Base-by-base conservation (phyloP, 2,888 invertebrate genomes). In the Petrolisthes manimaculis region DNA sequence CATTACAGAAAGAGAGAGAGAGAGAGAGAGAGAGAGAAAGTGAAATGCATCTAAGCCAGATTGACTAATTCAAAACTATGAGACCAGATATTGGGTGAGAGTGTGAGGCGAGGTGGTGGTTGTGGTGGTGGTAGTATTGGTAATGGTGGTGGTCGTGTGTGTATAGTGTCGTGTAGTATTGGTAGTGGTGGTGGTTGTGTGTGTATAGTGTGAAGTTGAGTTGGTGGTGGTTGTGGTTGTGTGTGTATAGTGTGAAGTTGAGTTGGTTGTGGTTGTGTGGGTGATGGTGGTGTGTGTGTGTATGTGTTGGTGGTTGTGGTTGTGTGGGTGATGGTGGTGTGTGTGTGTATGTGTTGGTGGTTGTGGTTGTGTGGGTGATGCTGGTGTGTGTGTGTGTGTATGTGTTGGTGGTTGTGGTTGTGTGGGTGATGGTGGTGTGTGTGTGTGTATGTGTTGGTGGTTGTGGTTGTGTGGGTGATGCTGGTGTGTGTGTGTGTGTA, bases 311-410 rank as follows among this genome's bases (percentile, higher is more conserved):
- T 37, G 37, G 37, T 37, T 37, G 37, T 53, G 37, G 37, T 37
- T 37, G 37, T 37, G 2, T 37, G 1, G 37, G 37, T 78, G 51
- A 8, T 53, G 51, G 78, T 78, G 78, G 21, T 21, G 37, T 37
- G 2, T 37, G 37, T 0, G 37, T 37, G 37, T n/a, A n/a, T n/a
- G 37, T 37, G 37, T 1, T 37, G 37, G 37, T 37, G 37, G 37
- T 37, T 37, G 37, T 53, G 78, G 54, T 51, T 78, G 78, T 78
- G n/a, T n/a, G n/a, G n/a, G n/a, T n/a, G n/a, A n/a, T n/a, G 78
- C n/a, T 78, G n/a, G 51, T 6, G 78, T n/a, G 8, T 9, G 67
- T 18, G 67, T 12, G 18, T 6, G 3, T 67, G 67, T 67, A 18
- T 24, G 14, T 78, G 78, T 37, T 37, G 37, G 37, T 37, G 37